Base-by-base conservation (phyloP, 2,113 vertebrate species). In the Felis chaus region DNA sequence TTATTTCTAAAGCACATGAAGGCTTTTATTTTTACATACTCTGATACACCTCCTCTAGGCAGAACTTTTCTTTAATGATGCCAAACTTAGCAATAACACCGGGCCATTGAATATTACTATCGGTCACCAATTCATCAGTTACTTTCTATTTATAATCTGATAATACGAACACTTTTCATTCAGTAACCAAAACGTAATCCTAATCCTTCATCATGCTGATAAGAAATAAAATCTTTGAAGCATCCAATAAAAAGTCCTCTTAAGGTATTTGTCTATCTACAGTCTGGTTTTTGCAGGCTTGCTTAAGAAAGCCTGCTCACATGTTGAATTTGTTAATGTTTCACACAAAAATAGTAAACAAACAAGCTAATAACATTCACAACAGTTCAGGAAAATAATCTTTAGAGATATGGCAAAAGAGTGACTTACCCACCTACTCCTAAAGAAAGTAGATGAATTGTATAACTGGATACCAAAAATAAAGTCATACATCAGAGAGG, bases 291-390 rank as follows among this genome's bases (percentile, higher is more conserved):
- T 71, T 78, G 7, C 31, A 89, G 39, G 23, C 25, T 45, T 91
- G 25, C 13, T 96, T 89, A 82, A 87, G 68, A 96, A 93, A 95
- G 36, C 13, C 41, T 95, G 50, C 33, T 68, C 57, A 93, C 36
- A 21, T 74, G 18, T 88, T 94, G 63, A 91, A 85, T 86, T 94
- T 95, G n/a, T 15, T 94, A 65, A 95, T 95, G 5, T 94, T 89
- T 91, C 33, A 45, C n/a, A 61, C 53, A 69, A 89, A 97, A 81
- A 86, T 69, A 87, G n/a, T 96, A 92, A 79, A 86, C 85, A 63
- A 89, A 53, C 1, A 81, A 89, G 82, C 92, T 92, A 86, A 55
- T 83, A 95, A 79, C 80, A 95, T 66, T 91, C 65, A 89, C 25
- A 45, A 66, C 61, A 39, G 33, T 79, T 96, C 39, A 74, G 53